A percentile compares a stretch with the other conserved stretches of the same genome.
Evolutionary conservation across 2,888 invertebrate genomes (phyloP).

Genomic region (Eubasilissa splendida): DNA sequence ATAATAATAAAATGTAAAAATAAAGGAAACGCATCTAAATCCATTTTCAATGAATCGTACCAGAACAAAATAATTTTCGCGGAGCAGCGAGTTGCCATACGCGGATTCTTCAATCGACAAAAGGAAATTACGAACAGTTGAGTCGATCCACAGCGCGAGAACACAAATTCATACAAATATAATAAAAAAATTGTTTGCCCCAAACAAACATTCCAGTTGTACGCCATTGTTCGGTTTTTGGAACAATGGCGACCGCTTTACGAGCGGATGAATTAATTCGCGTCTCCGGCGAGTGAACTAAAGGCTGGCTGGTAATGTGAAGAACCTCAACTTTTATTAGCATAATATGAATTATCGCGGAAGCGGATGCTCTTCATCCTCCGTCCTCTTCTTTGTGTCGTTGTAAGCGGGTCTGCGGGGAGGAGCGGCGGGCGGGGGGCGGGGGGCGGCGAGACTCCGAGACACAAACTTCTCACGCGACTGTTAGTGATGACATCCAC

Average conservation of each 20-base stretch:
- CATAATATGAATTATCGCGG: constrained; percentile 58
- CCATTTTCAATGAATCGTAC: too few relatives aligned
- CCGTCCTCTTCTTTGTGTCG: constrained; percentile 49
- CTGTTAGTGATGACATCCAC: too few relatives aligned
- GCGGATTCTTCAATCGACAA: constrained; percentile 21
- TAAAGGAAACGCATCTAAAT: too few relatives aligned
- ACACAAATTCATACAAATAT: constrained; percentile 40
- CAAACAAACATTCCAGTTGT: constrained; percentile 51
- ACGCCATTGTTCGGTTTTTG: constrained; percentile 48
- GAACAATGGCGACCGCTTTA: constrained; percentile 56
- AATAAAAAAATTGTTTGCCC: constrained; percentile 40
- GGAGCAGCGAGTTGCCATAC: background rate
- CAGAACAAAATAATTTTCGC: too few relatives aligned
- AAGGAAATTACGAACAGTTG: constrained; percentile 31
- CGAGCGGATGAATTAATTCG: constrained; percentile 57
- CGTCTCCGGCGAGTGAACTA: constrained; percentile 55
- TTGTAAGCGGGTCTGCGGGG: too few relatives aligned
- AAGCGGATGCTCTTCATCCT: constrained; percentile 56
- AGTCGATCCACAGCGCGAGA: constrained; percentile 33
- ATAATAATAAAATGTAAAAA: too few relatives aligned
- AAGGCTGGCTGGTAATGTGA: constrained; percentile 54
- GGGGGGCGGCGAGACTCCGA: too few relatives aligned
- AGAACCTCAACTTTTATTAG: constrained; percentile 56
- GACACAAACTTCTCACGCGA: too few relatives aligned
- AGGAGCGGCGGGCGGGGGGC: too few relatives aligned